A percentile compares a stretch with the other conserved stretches of the same genome.
phyloP scores from a whole-genome alignment of 2,888 invertebrate species.

The Entomobrya multifasciata region DNA sequence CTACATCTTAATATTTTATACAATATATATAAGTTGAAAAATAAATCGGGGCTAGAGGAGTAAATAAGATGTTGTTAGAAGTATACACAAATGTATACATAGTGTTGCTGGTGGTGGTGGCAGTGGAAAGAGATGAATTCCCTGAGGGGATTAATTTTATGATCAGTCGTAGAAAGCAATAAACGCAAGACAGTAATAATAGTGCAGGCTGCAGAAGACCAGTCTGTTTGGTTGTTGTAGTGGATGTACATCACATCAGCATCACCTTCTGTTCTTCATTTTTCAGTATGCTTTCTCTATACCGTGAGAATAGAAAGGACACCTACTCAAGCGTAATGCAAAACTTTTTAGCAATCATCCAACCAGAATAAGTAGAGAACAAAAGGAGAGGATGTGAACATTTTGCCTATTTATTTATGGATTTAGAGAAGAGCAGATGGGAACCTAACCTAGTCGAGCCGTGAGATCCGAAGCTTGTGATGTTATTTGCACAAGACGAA shows the following conservation, averaged over 20 bases:
- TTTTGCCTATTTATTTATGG: too few relatives aligned
- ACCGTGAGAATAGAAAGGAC: too few relatives aligned
- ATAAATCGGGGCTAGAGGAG: not conserved
- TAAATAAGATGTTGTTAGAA: not conserved
- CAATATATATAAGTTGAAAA: not conserved
- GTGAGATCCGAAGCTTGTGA: too few relatives aligned
- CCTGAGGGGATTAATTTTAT: constrained; percentile 68
- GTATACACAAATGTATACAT: not conserved
- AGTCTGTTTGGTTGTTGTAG: too few relatives aligned
- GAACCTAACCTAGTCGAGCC: too few relatives aligned
- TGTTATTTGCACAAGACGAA: not conserved
- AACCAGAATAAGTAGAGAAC: not conserved
- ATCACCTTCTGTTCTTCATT: not conserved
- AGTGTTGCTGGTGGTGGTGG: not conserved
- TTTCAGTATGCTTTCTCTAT: too few relatives aligned
- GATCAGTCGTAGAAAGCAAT: constrained; percentile 65
- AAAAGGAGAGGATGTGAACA: not conserved
- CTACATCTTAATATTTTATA: constrained; percentile 44
- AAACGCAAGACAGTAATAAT: constrained; percentile 41
- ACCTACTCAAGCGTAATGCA: constrained; percentile 9
- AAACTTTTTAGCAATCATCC: constrained; percentile 18
- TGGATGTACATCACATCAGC: not conserved
- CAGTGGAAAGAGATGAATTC: constrained; percentile 40
- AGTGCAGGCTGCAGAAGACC: too few relatives aligned
- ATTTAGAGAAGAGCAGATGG: too few relatives aligned